Conservation (phyloP, 2,113 vertebrate genomes). For the Neotoma lepida region DNA sequence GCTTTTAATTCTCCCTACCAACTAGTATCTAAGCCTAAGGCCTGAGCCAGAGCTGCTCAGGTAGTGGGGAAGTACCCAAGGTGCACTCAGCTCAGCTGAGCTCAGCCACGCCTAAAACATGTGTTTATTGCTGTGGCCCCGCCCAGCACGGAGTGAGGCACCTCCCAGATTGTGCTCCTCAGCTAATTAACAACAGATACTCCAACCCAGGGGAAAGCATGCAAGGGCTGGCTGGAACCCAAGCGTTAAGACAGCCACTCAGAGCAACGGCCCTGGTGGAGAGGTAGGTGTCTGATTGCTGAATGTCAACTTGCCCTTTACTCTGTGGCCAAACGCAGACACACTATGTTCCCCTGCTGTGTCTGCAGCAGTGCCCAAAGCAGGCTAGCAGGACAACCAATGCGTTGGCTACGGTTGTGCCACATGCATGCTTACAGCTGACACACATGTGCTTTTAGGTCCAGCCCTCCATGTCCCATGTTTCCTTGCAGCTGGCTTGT, state of each 20-base stretch:
- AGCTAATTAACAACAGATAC: slow-evolving; percentile 74
- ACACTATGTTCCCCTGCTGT: slow-evolving; percentile 74
- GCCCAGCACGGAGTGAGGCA: not conserved
- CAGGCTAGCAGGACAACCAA: slow-evolving; percentile 42
- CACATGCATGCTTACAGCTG: not conserved
- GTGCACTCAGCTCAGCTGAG: too few relatives aligned
- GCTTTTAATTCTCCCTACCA: slow-evolving; percentile 1
- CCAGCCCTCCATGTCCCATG: slow-evolving; percentile 41
- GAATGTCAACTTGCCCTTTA: slow-evolving; percentile 66
- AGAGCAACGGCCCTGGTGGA: slow-evolving; percentile 23
- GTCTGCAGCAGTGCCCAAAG: slow-evolving; percentile 54
- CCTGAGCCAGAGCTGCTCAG: slow-evolving; percentile 46
- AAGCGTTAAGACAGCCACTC: slow-evolving; percentile 54
- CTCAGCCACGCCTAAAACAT: slow-evolving; percentile 65
- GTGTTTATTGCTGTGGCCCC: slow-evolving; percentile 70
- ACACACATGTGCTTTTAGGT: slow-evolving; percentile 52
- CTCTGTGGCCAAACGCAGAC: slow-evolving; percentile 75
- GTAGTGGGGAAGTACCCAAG: slow-evolving; percentile 39
- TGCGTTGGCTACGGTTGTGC: slow-evolving; percentile 65
- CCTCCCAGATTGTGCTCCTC: slow-evolving; percentile 68
- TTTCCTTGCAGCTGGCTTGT: slow-evolving; percentile 59
- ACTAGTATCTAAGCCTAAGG: slow-evolving; percentile 44
- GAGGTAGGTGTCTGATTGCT: slow-evolving; percentile 15
- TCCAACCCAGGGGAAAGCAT: slow-evolving; percentile 54
- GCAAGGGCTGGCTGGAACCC: slow-evolving; percentile 69